These are phyloP conservation scores for Buteo buteo DNA, from an alignment of 2,113 vertebrate genomes.

Conservation along the genomic window DNA sequence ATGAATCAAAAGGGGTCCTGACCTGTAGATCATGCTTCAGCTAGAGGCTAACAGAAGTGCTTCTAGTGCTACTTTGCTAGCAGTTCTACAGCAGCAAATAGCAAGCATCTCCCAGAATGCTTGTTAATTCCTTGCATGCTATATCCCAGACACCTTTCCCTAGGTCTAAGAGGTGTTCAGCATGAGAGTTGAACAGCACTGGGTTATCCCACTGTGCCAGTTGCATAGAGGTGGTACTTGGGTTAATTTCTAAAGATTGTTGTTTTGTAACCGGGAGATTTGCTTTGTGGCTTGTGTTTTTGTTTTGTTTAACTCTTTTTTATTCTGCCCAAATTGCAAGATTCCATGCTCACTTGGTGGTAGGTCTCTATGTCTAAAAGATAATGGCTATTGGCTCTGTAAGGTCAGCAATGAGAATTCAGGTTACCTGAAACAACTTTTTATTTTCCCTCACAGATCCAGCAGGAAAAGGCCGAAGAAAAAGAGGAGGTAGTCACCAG, in stretches of 20 bases:
- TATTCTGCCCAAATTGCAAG: neutral
- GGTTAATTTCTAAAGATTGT: neutral
- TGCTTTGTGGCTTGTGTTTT: neutral
- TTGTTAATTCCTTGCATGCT: neutral
- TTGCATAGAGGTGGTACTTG: neutral
- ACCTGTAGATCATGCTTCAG: neutral
- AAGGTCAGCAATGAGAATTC: neutral
- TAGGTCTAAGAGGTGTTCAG: neutral
- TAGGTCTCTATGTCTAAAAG: neutral
- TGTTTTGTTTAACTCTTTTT: neutral
- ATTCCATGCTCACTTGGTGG: neutral
- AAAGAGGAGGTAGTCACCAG: neutral
- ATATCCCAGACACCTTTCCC: neutral
- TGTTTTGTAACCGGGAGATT: neutral
- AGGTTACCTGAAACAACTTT: neutral
- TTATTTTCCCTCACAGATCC: slow-evolving; percentile 36
- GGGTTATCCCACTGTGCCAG: neutral
- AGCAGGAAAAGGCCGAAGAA: slow-evolving; percentile 66
- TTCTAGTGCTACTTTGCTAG: too few species aligned
- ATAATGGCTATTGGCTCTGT: neutral
- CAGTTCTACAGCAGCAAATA: neutral
- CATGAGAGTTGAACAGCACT: neutral
- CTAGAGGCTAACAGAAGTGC: neutral
- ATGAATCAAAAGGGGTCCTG: neutral
- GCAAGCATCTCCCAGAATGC: accelerated